These are phyloP conservation scores for Notodonta dromedarius DNA, from an alignment of 2,888 invertebrate genomes.

Conservation along the genomic window DNA sequence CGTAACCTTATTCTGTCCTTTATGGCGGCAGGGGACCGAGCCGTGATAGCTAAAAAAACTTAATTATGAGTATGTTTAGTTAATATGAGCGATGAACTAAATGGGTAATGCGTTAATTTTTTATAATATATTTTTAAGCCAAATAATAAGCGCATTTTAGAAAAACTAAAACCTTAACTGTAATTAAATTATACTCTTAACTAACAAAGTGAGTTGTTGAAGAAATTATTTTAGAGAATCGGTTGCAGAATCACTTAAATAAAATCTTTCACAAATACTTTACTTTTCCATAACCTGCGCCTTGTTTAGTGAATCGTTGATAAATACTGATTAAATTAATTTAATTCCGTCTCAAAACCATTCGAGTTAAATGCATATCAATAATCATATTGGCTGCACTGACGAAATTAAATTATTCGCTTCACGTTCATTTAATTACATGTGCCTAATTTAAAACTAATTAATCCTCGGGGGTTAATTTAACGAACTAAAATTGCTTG, in stretches of 20 bases:
- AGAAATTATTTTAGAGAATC: too few relatives aligned
- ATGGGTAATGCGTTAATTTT: too few relatives aligned
- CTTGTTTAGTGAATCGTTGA: not conserved
- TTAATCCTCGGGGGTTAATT: conserved; percentile 21
- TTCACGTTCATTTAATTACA: conserved; percentile 16
- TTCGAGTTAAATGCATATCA: conserved; percentile 10
- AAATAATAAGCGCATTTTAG: too few relatives aligned
- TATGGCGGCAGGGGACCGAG: not conserved
- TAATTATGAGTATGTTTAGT: not conserved
- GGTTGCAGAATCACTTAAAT: too few relatives aligned
- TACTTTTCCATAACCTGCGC: not conserved
- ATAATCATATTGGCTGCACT: conserved; percentile 12
- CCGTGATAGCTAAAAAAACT: not conserved
- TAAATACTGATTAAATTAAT: conserved; percentile 13
- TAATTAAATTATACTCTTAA: too few relatives aligned
- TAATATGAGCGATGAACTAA: not conserved
- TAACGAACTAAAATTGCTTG: conserved; percentile 10
- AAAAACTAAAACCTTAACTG: too few relatives aligned
- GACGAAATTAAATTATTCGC: conserved; percentile 19
- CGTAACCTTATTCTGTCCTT: not conserved
- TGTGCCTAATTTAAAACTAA: conserved; percentile 23
- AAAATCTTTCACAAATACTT: too few relatives aligned
- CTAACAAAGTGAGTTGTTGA: too few relatives aligned
- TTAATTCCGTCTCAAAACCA: conserved; percentile 13
- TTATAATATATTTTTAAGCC: too few relatives aligned